Evolutionary conservation across 2,888 invertebrate species (phyloP), one percentile per base, ranked within the genome.

Genomic region (Rugalucina vietnamica): DNA sequence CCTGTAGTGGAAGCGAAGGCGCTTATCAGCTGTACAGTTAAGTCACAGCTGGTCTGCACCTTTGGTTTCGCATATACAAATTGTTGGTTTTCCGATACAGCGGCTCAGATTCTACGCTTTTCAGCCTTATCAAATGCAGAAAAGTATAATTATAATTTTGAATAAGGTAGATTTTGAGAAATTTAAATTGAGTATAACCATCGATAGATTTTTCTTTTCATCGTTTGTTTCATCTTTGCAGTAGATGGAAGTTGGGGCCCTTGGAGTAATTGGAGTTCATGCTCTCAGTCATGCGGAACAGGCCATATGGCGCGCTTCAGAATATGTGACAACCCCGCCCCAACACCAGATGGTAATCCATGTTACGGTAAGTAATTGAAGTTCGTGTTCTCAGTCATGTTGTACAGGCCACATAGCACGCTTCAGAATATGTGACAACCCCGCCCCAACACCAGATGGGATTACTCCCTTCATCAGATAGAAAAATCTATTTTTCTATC

Each of bases 321-420:
- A 24, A 34, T 65, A 12, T 89, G 89, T 80, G 72, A 86, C 65
- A 80, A 82, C 57, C 89, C 89, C 4, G 71, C 84, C 21, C 89
- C 89, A 4, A 70, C 80, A 1, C 60, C 79, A 32, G 88, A 85
- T 36, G 89, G 89, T 54, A 74, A 73, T 14, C 69, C 74, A 0
- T 89, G 89, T 76, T 60, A 81, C 2, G 89, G 88, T 57, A 10
- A 49, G 65, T 18, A 65, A 71, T 2, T 77, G 82, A 21, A 73
- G 73, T 8, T 49, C 70, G 12, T 87, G 88, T 54, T 74, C 85
- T 50, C 73, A 71, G 29, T 73, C 86, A 0, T 87, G 88, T 65
- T 76, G 79, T 50, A 72, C 79, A 27, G 87, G 86, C 0, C 71
- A 57, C 12, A 34, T 50, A 21, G 74, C 75, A 14, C 76, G 87